Percentiles rank a stretch among this genome's conserved stretches.
These are phyloP conservation scores for Anarsia innoxiella DNA, from an alignment of 2,888 invertebrate species.

Conservation along the genomic window DNA sequence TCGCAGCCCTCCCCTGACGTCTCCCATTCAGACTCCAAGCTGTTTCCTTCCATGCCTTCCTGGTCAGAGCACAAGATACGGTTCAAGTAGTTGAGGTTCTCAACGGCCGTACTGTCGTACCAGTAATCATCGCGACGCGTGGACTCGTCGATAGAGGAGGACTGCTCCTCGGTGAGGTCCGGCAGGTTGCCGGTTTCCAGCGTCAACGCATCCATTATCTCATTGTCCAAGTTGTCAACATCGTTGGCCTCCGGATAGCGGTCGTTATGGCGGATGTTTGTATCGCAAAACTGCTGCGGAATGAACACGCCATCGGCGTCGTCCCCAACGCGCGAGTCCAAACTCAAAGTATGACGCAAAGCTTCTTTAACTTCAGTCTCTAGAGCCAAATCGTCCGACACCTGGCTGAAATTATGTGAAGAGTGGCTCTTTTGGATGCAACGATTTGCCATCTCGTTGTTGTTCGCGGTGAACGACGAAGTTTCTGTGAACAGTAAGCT, in stretches of 20 bases:
- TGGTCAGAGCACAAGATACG: constrained; percentile 43
- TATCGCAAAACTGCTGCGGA: constrained; percentile 41
- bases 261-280: constrained; percentile 63
- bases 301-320: constrained; percentile 14
- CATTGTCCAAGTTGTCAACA: constrained; percentile 53
- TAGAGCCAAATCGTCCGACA: constrained; percentile 20
- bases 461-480: constrained; percentile 21
- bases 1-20: constrained; percentile 50
- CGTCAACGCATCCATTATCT: constrained; percentile 54
- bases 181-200: constrained; percentile 55
- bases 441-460: constrained; percentile 35
- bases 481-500: constrained; percentile 38
- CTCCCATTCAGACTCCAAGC: constrained; percentile 48
- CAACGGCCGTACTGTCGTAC: constrained; percentile 39
- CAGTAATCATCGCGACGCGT: constrained; percentile 51
- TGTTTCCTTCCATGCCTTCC: constrained; percentile 37
- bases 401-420: constrained; percentile 33
- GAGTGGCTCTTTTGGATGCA: constrained; percentile 34
- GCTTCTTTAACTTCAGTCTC: constrained; percentile 24
- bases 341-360: constrained; percentile 30
- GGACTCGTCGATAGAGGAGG: constrained; percentile 55
- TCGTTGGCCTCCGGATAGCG: constrained; percentile 58
- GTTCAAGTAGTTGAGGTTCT: constrained; percentile 51
- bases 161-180: constrained; percentile 57
- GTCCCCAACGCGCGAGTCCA: constrained; percentile 31